Evolutionary conservation across 1,140 invertebrate species (phyloP), one percentile per base, ranked within the genome.

Genomic region (Cydia strobilella): DNA sequence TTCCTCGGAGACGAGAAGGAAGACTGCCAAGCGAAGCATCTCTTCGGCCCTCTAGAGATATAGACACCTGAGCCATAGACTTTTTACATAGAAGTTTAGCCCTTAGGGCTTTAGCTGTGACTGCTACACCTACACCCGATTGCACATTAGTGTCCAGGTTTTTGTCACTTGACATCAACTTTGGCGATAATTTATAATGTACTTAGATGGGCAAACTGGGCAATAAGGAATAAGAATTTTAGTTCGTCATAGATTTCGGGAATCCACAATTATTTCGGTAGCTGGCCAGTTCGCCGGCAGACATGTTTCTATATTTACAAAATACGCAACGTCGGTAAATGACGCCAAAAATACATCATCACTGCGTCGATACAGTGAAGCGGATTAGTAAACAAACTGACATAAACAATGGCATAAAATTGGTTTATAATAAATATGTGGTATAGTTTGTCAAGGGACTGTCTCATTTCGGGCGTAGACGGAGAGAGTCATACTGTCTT

Each of bases 1-100:
- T 97, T 96, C 92, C 94, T 97, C 59, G 96, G 96, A 20, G 96
- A 97, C 89, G 95, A 95, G 13, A 85, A 74, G 62, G 96, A 96
- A 74, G 94, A 96, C 84, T 95, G 95, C 77, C 94, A 94, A 73
- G 96, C 96, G 25, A 95, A 96, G 62, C 95, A 96, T 83, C 94
- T 97, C 4, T 97, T 97, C 88, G 97, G 96, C 35, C 97, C 97
- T 18, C 89, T 97, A 82, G 91, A 92, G 79, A 71, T 88, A 79
- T 93, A 92, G 88, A 45, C 25, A 42, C 6, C 18, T 7, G 48
- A 35, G 25, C 23, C 62, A 51, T 71, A 75, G 25, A 45, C 69
- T 75, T 20, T n/a, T n/a, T n/a, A n/a, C n/a, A n/a, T n/a, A 23
- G 12, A 62, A 69, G 27, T 74, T 69, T 69, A 48, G 23, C 39